These are phyloP conservation scores for Chorisops tibialis DNA, from an alignment of 2,888 invertebrate species.

Conservation along the genomic window DNA sequence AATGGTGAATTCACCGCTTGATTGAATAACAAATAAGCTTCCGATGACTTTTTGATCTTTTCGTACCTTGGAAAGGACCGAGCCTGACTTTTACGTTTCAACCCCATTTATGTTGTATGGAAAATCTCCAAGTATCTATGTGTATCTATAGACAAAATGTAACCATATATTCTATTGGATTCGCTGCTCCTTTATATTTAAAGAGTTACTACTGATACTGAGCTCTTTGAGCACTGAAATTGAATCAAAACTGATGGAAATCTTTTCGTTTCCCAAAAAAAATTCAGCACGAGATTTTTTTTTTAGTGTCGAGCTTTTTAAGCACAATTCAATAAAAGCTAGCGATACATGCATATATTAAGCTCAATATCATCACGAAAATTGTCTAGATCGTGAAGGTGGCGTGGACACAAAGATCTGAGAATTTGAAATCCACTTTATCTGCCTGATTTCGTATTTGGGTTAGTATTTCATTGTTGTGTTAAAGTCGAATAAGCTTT, in stretches of 20 bases:
- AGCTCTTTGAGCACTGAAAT: not conserved
- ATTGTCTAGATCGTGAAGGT: too few relatives aligned
- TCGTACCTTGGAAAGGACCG: not conserved
- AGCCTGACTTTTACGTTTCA: not conserved
- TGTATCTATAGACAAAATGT: too few relatives aligned
- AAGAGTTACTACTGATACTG: not conserved
- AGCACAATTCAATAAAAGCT: too few relatives aligned
- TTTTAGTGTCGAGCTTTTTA: not conserved
- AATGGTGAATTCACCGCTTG: not conserved
- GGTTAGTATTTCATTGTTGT: not conserved
- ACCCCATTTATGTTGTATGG: not conserved
- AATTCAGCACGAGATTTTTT: not conserved
- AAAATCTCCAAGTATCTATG: too few relatives aligned
- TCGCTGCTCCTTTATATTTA: not conserved
- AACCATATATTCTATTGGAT: too few relatives aligned
- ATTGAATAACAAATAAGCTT: slow-evolving; percentile 3
- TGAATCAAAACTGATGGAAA: slow-evolving; percentile 1
- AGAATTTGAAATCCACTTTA: not conserved
- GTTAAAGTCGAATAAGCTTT: not conserved
- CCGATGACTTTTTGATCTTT: slow-evolving; percentile 1
- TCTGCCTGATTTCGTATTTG: not conserved
- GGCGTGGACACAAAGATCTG: not conserved
- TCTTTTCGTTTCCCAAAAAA: not conserved
- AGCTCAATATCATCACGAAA: too few relatives aligned
- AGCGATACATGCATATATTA: too few relatives aligned